A percentile compares a stretch with the other conserved stretches of the same genome.
Conservation (phyloP, 1,140 invertebrate species). For the Saxidomus purpurata region DNA sequence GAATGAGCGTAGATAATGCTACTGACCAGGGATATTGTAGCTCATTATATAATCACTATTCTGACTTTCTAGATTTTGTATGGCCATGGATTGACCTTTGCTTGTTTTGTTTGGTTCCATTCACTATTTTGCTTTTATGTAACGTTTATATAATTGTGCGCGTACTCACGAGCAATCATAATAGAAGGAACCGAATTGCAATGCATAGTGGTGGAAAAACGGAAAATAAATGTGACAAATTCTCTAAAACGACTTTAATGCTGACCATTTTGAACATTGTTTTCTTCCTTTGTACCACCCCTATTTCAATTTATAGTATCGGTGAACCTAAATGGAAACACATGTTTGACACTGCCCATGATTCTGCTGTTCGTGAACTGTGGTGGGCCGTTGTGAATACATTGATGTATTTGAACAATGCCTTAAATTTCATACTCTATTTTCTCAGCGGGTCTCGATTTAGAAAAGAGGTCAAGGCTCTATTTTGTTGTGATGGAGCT, state of each 20-base stretch:
- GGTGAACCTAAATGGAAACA: conserved; percentile 12
- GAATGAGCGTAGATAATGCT: conserved; percentile 10
- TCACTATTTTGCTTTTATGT: conserved; percentile 28
- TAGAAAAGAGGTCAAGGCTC: conserved; percentile 36
- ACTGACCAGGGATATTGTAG: not conserved
- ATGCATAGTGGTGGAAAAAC: not conserved
- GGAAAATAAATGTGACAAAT: not conserved
- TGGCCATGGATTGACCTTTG: conserved; percentile 64
- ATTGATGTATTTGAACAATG: conserved; percentile 62
- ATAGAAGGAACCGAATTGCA: not conserved
- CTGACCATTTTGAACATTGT: conserved; percentile 42
- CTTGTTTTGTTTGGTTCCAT: conserved; percentile 37
- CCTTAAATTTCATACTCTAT: conserved; percentile 57
- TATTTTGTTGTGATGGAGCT: conserved; percentile 1
- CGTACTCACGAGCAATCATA: conserved; percentile 34
- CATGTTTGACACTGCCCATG: not conserved
- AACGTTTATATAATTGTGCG: conserved; percentile 44
- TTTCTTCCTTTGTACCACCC: conserved; percentile 51
- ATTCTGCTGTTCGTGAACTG: not conserved
- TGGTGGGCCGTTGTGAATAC: conserved; percentile 54
- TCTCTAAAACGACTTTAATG: conserved; percentile 23
- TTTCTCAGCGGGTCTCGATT: conserved; percentile 52
- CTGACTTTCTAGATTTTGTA: not conserved
- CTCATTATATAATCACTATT: conserved; percentile 11
- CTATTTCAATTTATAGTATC: conserved; percentile 55